Base-by-base conservation (phyloP, 2,888 invertebrate genomes). In the Perizoma flavofasciatum region DNA sequence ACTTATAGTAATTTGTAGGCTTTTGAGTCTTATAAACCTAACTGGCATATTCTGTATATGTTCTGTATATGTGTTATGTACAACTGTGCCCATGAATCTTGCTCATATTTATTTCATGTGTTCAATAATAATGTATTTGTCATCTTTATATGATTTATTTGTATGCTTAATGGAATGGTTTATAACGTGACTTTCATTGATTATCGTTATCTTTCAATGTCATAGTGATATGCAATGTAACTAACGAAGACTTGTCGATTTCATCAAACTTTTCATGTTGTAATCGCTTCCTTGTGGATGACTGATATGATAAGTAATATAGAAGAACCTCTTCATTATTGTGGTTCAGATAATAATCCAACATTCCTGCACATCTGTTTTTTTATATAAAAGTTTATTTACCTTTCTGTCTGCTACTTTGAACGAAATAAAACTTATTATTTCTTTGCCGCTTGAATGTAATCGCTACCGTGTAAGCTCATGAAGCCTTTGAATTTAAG, bases 171-270 rank as follows among this genome's bases (percentile, higher is more conserved):
- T 32, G 44, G 54, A 50, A 54, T 32, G 44, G 54, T 34, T 41
- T 37, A 22, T 46, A 61, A 56, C 64, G 70, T 78, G 72, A 70
- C 75, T 75, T 77, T 78, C 72, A 75, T 79, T 79, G 79, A 78
- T 79, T 37, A 61, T 56, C 63, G 71, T 78, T 81, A 84, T 82
- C 82, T 82, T 75, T 82, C 83, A 84, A 83, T 82, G 83, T 79
- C 82, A 73, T 58, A 73, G 68, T 66, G 83, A 82, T 83, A 81
- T 78, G 67, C 57, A 67, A 69, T 69, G 68, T 65, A 59, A 59
- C 69, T 65, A 61, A 57, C 58, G 57, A 48, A 57, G 63, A 47
- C 60, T 53, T 67, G 63, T 59, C 45, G 49, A 66, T 67, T 62
- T 64, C 49, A 54, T 63, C 58, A 64, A 57, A 61, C 59, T 39